Conservation (phyloP, 1,140 invertebrate genomes). For the Drosophila arizonae region DNA sequence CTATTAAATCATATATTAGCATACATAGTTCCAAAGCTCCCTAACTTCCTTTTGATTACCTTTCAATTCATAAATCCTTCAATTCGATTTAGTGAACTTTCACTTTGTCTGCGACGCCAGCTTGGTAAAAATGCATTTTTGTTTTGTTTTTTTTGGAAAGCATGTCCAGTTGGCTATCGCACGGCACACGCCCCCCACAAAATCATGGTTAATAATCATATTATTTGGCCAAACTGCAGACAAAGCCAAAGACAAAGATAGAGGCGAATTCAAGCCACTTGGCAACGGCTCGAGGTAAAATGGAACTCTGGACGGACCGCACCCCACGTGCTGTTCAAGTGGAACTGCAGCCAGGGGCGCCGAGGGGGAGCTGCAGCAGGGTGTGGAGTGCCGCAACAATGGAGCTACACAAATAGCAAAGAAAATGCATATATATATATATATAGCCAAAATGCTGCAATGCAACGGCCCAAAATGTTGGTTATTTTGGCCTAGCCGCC, state of each 20-base stretch:
- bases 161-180: slow-evolving; percentile 48
- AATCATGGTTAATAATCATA: slow-evolving; percentile 8
- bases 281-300: slow-evolving; percentile 3
- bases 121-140: slow-evolving; percentile 15
- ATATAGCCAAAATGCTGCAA: slow-evolving; percentile 56
- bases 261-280: slow-evolving; percentile 16
- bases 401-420: slow-evolving; percentile 18
- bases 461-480: slow-evolving; percentile 57
- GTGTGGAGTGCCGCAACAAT: slow-evolving; percentile 37
- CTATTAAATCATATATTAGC: too few relatives aligned
- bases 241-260: background rate
- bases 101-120: slow-evolving; percentile 29
- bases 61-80: slow-evolving; percentile 15
- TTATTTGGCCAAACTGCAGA: slow-evolving; percentile 6
- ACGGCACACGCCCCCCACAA: slow-evolving; percentile 25
- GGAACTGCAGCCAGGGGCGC: background rate
- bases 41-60: background rate
- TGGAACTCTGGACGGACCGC: slow-evolving; percentile 41
- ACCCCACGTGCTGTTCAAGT: slow-evolving; percentile 66
- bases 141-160: slow-evolving; percentile 45
- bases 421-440: slow-evolving; percentile 1
- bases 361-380: background rate
- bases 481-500: slow-evolving; percentile 37
- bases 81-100: slow-evolving; percentile 35
- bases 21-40: background rate